phyloP scores from a whole-genome alignment of 2,888 invertebrate species.

The Leptinotarsa haldemani region DNA sequence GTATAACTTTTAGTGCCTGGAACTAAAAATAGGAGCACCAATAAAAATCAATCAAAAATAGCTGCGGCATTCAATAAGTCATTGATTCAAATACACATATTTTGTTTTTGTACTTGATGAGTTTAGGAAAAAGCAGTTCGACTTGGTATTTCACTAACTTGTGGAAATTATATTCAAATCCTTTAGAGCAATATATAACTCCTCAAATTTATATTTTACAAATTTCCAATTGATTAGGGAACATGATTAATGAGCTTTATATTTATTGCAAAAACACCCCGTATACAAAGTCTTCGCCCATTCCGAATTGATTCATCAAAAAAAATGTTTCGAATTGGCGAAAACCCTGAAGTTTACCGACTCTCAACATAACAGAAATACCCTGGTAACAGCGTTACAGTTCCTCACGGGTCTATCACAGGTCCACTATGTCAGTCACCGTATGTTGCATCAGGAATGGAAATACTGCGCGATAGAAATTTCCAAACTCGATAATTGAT shows the following conservation, averaged over 20 bases:
- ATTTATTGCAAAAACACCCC: constrained; percentile 56
- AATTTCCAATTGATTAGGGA: constrained; percentile 25
- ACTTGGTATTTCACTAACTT: constrained; percentile 15
- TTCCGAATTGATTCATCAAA: background rate
- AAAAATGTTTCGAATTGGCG: constrained; percentile 16
- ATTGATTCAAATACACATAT: constrained; percentile 44
- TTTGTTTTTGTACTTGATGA: constrained; percentile 49
- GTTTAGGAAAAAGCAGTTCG: constrained; percentile 47
- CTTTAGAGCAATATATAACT: constrained; percentile 28
- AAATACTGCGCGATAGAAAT: background rate
- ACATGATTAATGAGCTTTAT: constrained; percentile 35
- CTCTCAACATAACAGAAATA: constrained; percentile 17
- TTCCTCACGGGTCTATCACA: constrained; percentile 48
- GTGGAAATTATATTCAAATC: constrained; percentile 37
- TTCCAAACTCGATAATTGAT: background rate
- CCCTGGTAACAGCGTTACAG: constrained; percentile 26
- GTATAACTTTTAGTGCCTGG: constrained; percentile 41
- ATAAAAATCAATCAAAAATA: constrained; percentile 44
- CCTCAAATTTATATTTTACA: constrained; percentile 22
- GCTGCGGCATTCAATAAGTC: constrained; percentile 30
- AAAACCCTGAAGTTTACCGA: constrained; percentile 21
- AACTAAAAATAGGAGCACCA: constrained; percentile 47
- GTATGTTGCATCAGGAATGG: constrained; percentile 5
- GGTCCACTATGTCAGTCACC: constrained; percentile 40
- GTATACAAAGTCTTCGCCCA: constrained; percentile 28